Percentiles rank a stretch among this genome's conserved stretches.
phyloP scores from a whole-genome alignment of 2,113 vertebrate species.

The Uria aalge region DNA sequence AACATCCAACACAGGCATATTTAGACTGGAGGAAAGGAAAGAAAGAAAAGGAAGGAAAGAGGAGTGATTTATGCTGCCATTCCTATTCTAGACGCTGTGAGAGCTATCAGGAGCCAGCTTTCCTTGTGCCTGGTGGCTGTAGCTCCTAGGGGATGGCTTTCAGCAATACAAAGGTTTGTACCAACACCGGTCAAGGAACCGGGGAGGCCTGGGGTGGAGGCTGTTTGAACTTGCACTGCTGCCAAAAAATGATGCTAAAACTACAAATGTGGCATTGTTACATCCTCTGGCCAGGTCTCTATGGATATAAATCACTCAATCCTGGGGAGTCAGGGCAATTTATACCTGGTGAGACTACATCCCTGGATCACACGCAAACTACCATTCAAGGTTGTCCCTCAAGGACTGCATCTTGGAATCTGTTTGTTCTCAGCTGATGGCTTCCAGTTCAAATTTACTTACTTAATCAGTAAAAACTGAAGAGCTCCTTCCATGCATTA shows the following conservation, averaged over 20 bases:
- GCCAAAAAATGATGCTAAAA: neutral
- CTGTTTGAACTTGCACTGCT: neutral
- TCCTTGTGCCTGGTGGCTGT: neutral
- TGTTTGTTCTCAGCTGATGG: neutral
- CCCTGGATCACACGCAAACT: neutral
- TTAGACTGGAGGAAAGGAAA: neutral
- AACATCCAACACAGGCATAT: neutral
- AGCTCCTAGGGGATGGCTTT: neutral
- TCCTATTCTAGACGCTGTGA: neutral
- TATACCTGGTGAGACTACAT: neutral
- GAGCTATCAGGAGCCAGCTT: neutral
- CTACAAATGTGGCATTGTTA: neutral
- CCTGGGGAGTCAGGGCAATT: neutral
- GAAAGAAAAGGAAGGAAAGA: neutral
- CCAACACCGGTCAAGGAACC: neutral
- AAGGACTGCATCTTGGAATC: neutral
- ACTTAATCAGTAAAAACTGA: neutral
- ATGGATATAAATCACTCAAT: neutral
- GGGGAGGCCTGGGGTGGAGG: neutral
- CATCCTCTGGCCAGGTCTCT: neutral
- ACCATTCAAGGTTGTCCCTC: neutral
- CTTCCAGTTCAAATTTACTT: neutral
- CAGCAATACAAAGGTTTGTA: neutral
- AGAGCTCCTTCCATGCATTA: neutral
- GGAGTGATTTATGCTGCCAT: neutral